Conservation (phyloP, 1,140 invertebrate species). For the Solenopsis invicta region DNA sequence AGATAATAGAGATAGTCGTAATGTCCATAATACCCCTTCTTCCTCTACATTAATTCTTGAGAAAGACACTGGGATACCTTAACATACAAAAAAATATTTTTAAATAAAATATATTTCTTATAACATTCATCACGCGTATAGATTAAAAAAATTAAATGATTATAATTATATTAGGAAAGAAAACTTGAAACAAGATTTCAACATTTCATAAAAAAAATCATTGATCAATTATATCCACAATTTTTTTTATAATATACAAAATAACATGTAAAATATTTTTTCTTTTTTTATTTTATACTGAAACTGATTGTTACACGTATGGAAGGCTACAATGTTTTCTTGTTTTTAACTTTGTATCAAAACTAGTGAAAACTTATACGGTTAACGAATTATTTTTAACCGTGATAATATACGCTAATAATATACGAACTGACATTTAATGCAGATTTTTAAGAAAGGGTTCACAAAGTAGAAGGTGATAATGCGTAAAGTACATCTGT, state of each 20-base stretch:
- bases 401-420: conserved; percentile 3
- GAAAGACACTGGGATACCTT: neutral
- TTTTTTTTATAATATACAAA: neutral
- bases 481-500: conserved; percentile 9
- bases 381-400: conserved; percentile 52
- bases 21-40: no score
- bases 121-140: neutral
- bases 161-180: neutral
- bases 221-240: neutral
- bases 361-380: neutral
- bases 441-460: neutral
- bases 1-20: no score
- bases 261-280: neutral
- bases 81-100: neutral
- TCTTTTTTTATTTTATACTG: conserved; percentile 21
- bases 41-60: neutral
- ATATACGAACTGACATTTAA: conserved; percentile 30
- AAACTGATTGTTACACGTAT: conserved; percentile 1
- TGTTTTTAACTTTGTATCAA: neutral
- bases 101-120: neutral
- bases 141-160: neutral
- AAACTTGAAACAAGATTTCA: neutral
- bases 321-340: neutral
- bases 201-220: neutral
- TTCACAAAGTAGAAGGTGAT: neutral